Evolutionary conservation across 1,140 invertebrate genomes (phyloP), one percentile per base, ranked within the genome.

Genomic region (Calycopis cecrops): DNA sequence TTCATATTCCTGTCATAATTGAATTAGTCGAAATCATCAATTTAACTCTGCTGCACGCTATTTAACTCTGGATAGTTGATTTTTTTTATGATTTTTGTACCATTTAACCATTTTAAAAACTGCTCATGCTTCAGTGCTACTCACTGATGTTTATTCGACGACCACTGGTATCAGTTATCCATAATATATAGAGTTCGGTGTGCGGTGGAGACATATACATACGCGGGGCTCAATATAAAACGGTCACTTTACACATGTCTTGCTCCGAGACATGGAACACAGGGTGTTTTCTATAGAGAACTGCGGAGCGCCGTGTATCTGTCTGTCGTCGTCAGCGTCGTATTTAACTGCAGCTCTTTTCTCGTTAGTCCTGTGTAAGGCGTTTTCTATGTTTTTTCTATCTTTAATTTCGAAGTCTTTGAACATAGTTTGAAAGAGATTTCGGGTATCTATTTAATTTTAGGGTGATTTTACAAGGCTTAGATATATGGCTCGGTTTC

Each of bases 181-280:
- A 37, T 3, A n/a, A n/a, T n/a, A 37, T 8, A n/a, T 37, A 10
- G 9, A 37, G n/a, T 3, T 8, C 47, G 37, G 40, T 14, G 17
- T 42, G 16, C 28, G 37, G 3, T 49, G 44, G 38, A 48, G 52
- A 37, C 35, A 44, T 49, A 42, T 37, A 44, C 52, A 16, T 50
- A 55, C 57, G 48, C 47, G 47, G 53, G 60, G 66, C 49, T 71
- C 70, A 48, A 9, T n/a, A 56, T 62, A 65, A 38, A 60, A 56
- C 71, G 71, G 69, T 59, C 62, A 69, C 69, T 69, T 68, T 64
- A 66, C 64, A 69, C 71, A 69, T 64, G 62, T 76, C 69, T 70
- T 63, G 64, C 63, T 62, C 55, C 59, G 63, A 60, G 67, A 72
- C 71, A 67, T 70, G 61, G 71, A 69, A 76, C 67, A 71, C 63